Base-by-base conservation (phyloP, 2,888 invertebrate genomes). In the Lissocephala sabroskyi region DNA sequence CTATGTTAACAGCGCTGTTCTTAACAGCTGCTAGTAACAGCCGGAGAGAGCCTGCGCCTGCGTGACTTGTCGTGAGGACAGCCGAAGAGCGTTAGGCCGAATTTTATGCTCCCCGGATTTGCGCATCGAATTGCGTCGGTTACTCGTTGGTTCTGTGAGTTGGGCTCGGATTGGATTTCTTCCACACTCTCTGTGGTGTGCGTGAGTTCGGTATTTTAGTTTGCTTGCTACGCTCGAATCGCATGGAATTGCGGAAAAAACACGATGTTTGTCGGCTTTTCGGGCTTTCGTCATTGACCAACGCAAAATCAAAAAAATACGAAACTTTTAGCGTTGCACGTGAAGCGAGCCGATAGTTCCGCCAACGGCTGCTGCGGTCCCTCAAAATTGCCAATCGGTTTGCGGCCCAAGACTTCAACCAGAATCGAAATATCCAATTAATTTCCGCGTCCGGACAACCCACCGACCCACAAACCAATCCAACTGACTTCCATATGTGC, bases 211-310 rank as follows among this genome's bases (percentile, higher is more conserved):
- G 41, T 32, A 45, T 62, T 68, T n/a, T 62, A 76, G 74, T 76
- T 77, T 68, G 77, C 53, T 63, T 66, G 64, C 42, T 56, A 66
- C 64, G 67, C 56, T 64, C 64, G 64, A 51, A 45, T 52, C 61
- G 62, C 61, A 56, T 62, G 75, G 66, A 13, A 10, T 35, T 9
- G 14, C 14, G 17, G 6, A 4, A 16, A 13, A 13, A 32, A 32
- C 13, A 13, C 30, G 13, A 32, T 32, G 30, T 13, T 10, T 50
- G 49, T 57, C 55, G 66, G 46, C 53, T 55, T n/a, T n/a, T 56
- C 59, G 74, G 60, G 67, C 54, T 49, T 55, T 48, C 49, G 51
- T 56, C 41, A 48, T 56, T 65, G 67, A 60, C 63, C 42, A 62
- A 45, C 52, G 23, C 41, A 40, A 42, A 58, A 45, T 46, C 45